A percentile compares a stretch with the other conserved stretches of the same genome.
These are phyloP conservation scores for Tetraneura akinire DNA, from an alignment of 1,140 invertebrate genomes.

Conservation along the genomic window DNA sequence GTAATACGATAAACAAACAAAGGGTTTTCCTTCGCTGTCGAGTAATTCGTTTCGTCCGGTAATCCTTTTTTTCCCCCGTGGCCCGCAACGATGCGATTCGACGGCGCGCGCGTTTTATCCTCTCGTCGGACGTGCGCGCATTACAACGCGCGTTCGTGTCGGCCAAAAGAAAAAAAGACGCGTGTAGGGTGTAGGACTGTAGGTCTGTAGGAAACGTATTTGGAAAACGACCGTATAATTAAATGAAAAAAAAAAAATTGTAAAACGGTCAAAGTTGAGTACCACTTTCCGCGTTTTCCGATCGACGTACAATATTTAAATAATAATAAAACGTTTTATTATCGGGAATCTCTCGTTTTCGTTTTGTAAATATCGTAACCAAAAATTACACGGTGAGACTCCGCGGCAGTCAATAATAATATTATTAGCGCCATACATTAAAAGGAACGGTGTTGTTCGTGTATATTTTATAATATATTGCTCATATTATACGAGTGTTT, in stretches of 20 bases:
- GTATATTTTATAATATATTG: too few species aligned
- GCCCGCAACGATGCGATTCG: background rate
- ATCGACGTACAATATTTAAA: too few species aligned
- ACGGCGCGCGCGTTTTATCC: background rate
- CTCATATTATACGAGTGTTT: background rate
- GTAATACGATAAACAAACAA: constrained; percentile 31
- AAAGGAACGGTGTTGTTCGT: too few species aligned
- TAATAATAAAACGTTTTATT: too few species aligned
- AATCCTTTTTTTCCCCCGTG: constrained; percentile 21
- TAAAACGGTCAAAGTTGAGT: too few species aligned
- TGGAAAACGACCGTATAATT: background rate
- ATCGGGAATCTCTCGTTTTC: too few species aligned
- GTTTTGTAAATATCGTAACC: too few species aligned
- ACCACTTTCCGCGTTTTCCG: too few species aligned
- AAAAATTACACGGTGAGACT: too few species aligned
- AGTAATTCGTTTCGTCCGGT: constrained; percentile 18
- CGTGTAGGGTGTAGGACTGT: background rate
- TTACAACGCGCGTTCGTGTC: background rate
- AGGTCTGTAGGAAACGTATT: background rate
- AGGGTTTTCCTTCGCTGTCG: background rate
- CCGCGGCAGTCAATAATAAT: too few species aligned
- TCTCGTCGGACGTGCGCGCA: background rate
- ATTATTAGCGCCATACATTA: too few species aligned
- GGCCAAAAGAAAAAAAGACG: background rate
- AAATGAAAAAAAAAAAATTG: too few species aligned